phyloP scores from a whole-genome alignment of 2,888 invertebrate genomes.

The Dorcus hopei region DNA sequence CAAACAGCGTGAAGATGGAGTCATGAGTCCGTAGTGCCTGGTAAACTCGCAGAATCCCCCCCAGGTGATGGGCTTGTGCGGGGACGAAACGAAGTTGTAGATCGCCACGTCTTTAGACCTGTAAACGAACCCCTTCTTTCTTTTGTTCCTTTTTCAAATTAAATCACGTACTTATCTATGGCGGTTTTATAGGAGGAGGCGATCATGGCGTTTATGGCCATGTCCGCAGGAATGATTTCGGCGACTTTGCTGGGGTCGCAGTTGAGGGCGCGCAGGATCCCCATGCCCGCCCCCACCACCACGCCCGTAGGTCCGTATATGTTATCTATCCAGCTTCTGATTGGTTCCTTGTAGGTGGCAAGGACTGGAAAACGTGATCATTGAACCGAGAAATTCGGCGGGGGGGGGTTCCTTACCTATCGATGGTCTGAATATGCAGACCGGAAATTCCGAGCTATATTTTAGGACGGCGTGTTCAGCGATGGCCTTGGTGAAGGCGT shows the following conservation, averaged over 20 bases:
- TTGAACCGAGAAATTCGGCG: background rate
- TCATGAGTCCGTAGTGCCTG: slow-evolving; percentile 51
- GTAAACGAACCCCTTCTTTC: background rate
- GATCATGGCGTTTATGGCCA: slow-evolving; percentile 76
- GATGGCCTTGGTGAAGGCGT: slow-evolving; percentile 69
- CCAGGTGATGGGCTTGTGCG: slow-evolving; percentile 80
- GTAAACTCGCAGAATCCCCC: slow-evolving; percentile 57
- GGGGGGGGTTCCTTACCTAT: slow-evolving; percentile 45
- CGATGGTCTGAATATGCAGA: slow-evolving; percentile 66
- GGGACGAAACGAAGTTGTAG: slow-evolving; percentile 84
- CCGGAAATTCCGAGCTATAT: slow-evolving; percentile 55
- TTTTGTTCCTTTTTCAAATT: background rate
- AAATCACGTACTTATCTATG: slow-evolving; percentile 11
- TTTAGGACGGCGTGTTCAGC: slow-evolving; percentile 61
- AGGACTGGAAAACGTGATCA: slow-evolving; percentile 30
- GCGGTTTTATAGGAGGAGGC: slow-evolving; percentile 67
- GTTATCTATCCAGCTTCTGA: slow-evolving; percentile 65
- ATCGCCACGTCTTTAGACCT: slow-evolving; percentile 51
- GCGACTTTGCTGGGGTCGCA: slow-evolving; percentile 54
- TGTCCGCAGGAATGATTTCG: slow-evolving; percentile 73
- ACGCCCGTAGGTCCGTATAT: slow-evolving; percentile 63
- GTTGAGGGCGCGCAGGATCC: slow-evolving; percentile 60
- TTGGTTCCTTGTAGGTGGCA: slow-evolving; percentile 43
- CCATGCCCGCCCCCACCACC: slow-evolving; percentile 53
- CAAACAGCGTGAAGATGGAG: slow-evolving; percentile 54